Evolutionary conservation across 2,888 invertebrate species (phyloP).

Genomic region (Eupithecia exiguata): DNA sequence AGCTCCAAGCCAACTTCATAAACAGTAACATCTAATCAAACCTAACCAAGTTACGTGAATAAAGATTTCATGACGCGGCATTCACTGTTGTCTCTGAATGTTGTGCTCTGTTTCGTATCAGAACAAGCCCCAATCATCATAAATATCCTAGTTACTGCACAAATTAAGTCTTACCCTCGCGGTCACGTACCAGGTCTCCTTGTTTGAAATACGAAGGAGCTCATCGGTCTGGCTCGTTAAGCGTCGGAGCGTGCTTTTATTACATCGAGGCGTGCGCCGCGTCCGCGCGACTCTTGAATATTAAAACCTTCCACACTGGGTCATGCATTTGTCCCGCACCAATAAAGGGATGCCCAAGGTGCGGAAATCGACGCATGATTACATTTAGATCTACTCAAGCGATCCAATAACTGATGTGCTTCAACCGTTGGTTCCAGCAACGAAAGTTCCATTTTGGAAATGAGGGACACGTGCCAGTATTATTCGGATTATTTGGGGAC

Average conservation of each 20-base stretch:
- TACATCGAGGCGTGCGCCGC: conserved; percentile 76
- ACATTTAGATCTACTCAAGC: conserved; percentile 47
- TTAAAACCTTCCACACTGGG: conserved; percentile 74
- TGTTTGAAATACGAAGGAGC: conserved; percentile 82
- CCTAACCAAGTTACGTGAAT: conserved; percentile 11
- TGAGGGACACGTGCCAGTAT: neutral
- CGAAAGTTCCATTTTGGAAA: conserved; percentile 1
- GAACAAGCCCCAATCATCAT: conserved; percentile 64
- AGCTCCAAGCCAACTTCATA: conserved; percentile 6
- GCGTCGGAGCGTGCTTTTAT: conserved; percentile 82
- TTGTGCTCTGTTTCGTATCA: conserved; percentile 22
- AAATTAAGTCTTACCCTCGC: conserved; percentile 70
- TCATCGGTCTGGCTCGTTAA: conserved; percentile 82
- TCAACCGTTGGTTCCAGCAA: neutral
- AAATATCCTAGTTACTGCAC: conserved; percentile 71
- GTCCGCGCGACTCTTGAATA: conserved; percentile 76
- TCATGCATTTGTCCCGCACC: conserved; percentile 74
- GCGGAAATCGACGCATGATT: conserved; percentile 58
- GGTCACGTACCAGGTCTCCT: conserved; percentile 78
- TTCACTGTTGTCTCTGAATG: conserved; percentile 10
- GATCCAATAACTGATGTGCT: conserved; percentile 9
- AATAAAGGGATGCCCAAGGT: conserved; percentile 54
- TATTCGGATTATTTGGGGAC: neutral
- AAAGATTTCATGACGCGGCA: conserved; percentile 6
- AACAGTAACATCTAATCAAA: conserved; percentile 14